Percentiles rank a stretch among this genome's conserved stretches.
Evolutionary conservation across 2,113 vertebrate genomes (phyloP).

Genomic region (Mionectes macconnelli): DNA sequence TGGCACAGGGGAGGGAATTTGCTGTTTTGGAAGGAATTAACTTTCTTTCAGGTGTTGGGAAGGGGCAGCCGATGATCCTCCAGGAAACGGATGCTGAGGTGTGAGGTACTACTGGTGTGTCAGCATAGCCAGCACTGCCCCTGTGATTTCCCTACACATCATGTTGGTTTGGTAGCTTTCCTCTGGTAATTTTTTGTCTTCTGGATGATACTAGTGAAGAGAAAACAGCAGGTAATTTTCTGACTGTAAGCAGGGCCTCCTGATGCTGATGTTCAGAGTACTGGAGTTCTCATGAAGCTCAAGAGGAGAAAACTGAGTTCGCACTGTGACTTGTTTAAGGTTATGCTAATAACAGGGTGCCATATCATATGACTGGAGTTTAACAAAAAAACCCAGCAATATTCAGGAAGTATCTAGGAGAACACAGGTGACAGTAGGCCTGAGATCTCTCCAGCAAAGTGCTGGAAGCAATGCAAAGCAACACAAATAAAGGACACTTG

Average conservation of each 20-base stretch:
- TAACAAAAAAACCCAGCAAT: rapidly evolving
- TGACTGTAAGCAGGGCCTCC: background rate
- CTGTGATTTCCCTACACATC: background rate
- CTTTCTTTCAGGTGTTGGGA: background rate
- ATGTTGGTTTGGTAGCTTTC: background rate
- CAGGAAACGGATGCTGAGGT: background rate
- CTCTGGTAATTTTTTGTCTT: background rate
- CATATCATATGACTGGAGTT: background rate
- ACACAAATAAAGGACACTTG: background rate
- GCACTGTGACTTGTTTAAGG: background rate
- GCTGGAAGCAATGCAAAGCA: background rate
- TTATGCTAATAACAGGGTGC: background rate
- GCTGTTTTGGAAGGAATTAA: background rate
- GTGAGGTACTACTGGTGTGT: background rate
- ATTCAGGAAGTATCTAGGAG: background rate
- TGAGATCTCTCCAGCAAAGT: background rate
- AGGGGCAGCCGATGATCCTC: background rate
- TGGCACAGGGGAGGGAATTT: background rate
- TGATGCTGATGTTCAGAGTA: background rate
- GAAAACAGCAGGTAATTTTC: background rate
- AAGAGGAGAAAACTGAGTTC: background rate
- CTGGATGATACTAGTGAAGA: background rate
- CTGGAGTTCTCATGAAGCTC: background rate
- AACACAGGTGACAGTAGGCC: background rate
- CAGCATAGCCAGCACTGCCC: background rate